These are phyloP conservation scores for Gymnothorax javanicus DNA, from an alignment of 2,797 vertebrate species.

Conservation along the genomic window DNA sequence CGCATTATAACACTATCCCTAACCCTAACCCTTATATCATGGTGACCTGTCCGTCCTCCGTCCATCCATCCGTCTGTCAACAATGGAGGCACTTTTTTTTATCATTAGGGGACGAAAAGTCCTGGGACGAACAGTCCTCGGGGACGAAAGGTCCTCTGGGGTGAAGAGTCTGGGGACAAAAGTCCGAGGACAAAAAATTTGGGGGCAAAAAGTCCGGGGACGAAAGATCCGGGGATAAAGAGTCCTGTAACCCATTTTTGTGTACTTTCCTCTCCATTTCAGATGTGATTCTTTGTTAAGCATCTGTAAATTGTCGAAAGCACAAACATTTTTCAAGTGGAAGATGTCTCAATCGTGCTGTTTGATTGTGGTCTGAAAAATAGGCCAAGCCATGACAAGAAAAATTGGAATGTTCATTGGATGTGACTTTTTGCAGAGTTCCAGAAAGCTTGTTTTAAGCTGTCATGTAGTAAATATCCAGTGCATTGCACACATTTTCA, in stretches of 20 bases:
- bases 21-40: too few species aligned
- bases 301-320: background rate
- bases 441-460: conserved; percentile 4
- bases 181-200: too few species aligned
- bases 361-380: background rate
- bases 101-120: too few species aligned
- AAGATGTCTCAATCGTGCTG: background rate
- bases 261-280: background rate
- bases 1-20: too few species aligned
- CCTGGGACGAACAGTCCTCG: too few species aligned
- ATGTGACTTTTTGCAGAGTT: background rate
- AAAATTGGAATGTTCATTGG: background rate
- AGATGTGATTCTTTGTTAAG: background rate
- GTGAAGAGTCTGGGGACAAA: too few species aligned
- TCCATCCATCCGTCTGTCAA: too few species aligned
- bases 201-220: too few species aligned
- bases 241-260: background rate
- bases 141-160: too few species aligned
- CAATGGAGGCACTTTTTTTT: too few species aligned
- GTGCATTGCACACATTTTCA: background rate
- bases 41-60: too few species aligned
- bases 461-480: background rate
- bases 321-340: background rate
- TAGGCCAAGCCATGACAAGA: background rate
- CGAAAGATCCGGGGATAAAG: too few species aligned